Conservation (phyloP, 2,888 invertebrate genomes). For the Tenthredo amoena region DNA sequence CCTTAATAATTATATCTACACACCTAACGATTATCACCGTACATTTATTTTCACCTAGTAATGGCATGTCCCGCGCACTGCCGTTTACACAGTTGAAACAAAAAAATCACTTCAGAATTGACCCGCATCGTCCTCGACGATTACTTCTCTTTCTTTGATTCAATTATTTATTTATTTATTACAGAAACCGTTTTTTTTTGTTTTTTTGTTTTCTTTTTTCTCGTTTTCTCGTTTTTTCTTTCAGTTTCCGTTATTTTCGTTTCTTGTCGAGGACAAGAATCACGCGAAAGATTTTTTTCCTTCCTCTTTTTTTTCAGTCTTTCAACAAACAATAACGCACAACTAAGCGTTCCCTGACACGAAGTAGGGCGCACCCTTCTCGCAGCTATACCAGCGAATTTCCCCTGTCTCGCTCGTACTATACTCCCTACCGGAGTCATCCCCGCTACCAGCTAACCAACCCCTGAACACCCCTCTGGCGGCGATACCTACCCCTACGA, state of each 20-base stretch:
- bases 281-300: not conserved
- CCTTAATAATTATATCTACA: not conserved
- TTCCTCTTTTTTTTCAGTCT: not conserved
- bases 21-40: not conserved
- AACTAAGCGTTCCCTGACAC: conserved; percentile 61
- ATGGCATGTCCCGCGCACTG: conserved; percentile 9
- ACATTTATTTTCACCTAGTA: conserved; percentile 1
- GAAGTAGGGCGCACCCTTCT: conserved; percentile 76
- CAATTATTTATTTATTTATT: not conserved
- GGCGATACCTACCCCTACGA: conserved; percentile 61
- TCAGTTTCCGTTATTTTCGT: not conserved
- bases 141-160: not conserved
- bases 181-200: not conserved
- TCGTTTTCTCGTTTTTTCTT: not conserved
- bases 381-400: conserved; percentile 55
- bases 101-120: not conserved
- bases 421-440: conserved; percentile 38
- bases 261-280: not conserved
- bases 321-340: conserved; percentile 44
- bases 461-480: conserved; percentile 56
- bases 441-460: conserved; percentile 56
- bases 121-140: not conserved
- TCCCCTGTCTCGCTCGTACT: conserved; percentile 50
- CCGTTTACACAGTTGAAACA: not conserved
- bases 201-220: not conserved